These are phyloP conservation scores for Lamellibrachia satsuma DNA, from an alignment of 2,888 invertebrate genomes.

Conservation along the genomic window DNA sequence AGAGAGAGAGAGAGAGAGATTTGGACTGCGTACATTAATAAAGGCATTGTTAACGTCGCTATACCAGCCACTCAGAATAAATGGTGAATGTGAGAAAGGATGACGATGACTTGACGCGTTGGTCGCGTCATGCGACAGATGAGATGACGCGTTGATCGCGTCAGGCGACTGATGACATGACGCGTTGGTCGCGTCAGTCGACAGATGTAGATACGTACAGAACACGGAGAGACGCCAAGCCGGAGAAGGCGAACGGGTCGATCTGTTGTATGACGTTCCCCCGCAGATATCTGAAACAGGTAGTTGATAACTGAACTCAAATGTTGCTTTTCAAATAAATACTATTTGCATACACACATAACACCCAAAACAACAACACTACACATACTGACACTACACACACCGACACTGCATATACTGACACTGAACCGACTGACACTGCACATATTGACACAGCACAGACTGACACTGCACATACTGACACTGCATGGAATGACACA, in stretches of 20 bases:
- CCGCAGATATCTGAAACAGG: constrained; percentile 39
- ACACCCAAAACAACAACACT: too few relatives aligned
- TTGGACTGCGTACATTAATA: too few relatives aligned
- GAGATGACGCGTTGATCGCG: neutral
- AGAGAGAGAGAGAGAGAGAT: too few relatives aligned
- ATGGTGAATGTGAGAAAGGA: neutral
- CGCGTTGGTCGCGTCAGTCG: neutral
- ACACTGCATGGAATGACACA: too few relatives aligned
- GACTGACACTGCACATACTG: too few relatives aligned
- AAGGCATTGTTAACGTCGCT: too few relatives aligned
- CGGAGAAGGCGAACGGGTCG: constrained; percentile 52
- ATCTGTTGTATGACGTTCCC: constrained; percentile 55
- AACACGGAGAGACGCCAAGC: constrained; percentile 51
- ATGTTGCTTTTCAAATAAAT: neutral
- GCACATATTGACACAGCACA: too few relatives aligned
- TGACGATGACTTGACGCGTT: neutral
- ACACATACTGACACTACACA: too few relatives aligned
- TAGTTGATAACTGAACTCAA: neutral
- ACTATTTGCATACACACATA: neutral
- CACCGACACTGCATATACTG: too few relatives aligned
- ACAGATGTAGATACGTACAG: constrained; percentile 51
- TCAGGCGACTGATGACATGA: neutral
- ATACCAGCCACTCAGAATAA: neutral
- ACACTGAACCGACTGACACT: too few relatives aligned
- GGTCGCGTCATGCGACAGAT: neutral